A percentile compares a stretch with the other conserved stretches of the same genome.
Evolutionary conservation across 2,113 vertebrate genomes (phyloP).

Genomic region (Pitta sordida): DNA sequence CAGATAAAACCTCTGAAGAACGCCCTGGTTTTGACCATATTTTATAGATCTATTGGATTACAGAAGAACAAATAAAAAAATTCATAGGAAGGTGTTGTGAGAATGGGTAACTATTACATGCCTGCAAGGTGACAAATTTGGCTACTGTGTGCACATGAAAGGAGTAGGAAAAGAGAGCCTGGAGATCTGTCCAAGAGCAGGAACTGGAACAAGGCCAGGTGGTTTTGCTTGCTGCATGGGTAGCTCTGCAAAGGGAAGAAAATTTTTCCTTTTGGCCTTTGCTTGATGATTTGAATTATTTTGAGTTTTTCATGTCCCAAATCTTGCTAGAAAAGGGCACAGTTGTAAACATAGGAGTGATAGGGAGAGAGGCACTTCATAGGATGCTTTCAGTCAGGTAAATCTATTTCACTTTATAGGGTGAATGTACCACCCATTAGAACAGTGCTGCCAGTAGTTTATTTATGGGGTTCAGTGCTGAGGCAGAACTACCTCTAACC

Average conservation of each 20-base stretch:
- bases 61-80: constrained; percentile 10
- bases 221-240: neutral
- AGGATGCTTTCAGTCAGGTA: neutral
- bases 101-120: neutral
- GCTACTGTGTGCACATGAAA: constrained; percentile 31
- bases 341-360: neutral
- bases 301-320: neutral
- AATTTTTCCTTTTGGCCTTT: neutral
- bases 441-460: neutral
- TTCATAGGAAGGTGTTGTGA: neutral
- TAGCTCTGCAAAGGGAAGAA: neutral
- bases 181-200: neutral
- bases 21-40: neutral
- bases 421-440: neutral
- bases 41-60: neutral
- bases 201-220: neutral
- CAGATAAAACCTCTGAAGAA: neutral
- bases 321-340: accelerated
- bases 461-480: neutral
- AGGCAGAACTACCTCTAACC: neutral
- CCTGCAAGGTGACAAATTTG: constrained; percentile 33
- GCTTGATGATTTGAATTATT: neutral
- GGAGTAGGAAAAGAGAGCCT: neutral
- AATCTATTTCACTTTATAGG: neutral
- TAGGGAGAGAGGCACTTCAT: neutral